Base-by-base conservation (phyloP, 2,113 vertebrate species). In the Chroicocephalus ridibundus region DNA sequence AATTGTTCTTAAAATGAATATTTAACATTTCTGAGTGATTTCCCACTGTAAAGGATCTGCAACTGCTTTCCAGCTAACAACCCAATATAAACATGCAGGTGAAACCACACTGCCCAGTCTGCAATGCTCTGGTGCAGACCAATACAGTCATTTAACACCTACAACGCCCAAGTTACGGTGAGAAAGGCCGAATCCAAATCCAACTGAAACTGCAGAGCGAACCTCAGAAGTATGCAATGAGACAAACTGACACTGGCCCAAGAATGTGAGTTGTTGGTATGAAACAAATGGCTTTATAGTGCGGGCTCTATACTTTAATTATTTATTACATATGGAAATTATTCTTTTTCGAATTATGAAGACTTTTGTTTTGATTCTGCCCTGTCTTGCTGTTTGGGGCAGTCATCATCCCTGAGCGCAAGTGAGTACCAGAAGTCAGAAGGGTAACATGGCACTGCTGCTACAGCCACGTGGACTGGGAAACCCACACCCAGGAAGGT, bases 11-110 rank as follows among this genome's bases (percentile, higher is more conserved):
- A 16, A 44, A 90, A 62, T 27, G 24, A 60, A 36, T 61, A 40
- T 58, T 83, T 46, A 84, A 82, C 29, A 68, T 25, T 92, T 86
- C 80, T 54, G 44, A 79, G 47, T 24, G 10, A 21, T 68, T 38
- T 92, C 65, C 25, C 60, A 47, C n/a, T 42, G 19, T 26, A 42
- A 75, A 83, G 25, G 38, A 55, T 57, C 42, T 49, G 16, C 27
- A 86, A 62, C 29, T 75, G 55, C 47, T 74, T 71, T 31, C 71
- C 25, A 89, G 42, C 40, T 42, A 77, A 51, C 36, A 84, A 54
- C 7, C 22, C 58, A 42, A 34, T 9, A 40, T 4, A 89, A 91
- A 58, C 2, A 38, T 4, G 32, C 60, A 75, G 0, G 0, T 69
- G 75, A 66, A 81, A 42, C 21, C 47, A 71, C 65, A 19, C 14